These are phyloP conservation scores for Hipparchia sbordonii DNA, from an alignment of 2,888 invertebrate species.

Conservation along the genomic window DNA sequence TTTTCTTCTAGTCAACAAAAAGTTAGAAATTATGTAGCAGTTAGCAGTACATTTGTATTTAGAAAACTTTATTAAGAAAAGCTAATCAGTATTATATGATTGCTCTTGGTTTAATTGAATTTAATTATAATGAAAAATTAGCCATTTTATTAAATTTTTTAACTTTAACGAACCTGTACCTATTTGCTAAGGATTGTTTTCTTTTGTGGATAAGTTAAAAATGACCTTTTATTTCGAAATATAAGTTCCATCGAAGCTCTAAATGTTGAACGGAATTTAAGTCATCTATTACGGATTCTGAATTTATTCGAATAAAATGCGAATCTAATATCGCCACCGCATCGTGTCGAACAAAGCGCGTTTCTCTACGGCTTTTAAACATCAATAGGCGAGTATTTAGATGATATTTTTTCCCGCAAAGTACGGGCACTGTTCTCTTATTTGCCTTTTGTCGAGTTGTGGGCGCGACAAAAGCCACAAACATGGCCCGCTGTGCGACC, in stretches of 20 bases:
- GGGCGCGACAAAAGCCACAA: conserved; percentile 81
- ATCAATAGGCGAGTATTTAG: conserved; percentile 79
- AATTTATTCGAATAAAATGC: conserved; percentile 55
- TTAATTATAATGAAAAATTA: too few species aligned
- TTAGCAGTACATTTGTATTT: too few species aligned
- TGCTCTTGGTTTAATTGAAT: too few species aligned
- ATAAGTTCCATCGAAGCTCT: background rate
- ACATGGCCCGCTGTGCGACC: conserved; percentile 77
- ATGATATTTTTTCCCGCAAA: conserved; percentile 72
- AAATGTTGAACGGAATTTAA: background rate
- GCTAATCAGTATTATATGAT: too few species aligned
- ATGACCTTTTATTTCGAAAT: background rate
- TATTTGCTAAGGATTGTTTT: too few species aligned
- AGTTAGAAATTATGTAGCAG: too few species aligned
- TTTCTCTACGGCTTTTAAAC: conserved; percentile 81
- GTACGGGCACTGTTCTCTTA: conserved; percentile 75
- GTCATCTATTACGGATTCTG: background rate
- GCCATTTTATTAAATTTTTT: too few species aligned
- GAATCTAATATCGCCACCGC: conserved; percentile 80
- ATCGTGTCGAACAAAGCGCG: conserved; percentile 66
- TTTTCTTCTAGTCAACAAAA: too few species aligned
- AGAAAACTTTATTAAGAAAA: too few species aligned
- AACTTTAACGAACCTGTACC: too few species aligned
- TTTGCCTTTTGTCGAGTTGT: conserved; percentile 80
- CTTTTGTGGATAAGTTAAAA: background rate